Evolutionary conservation across 2,888 invertebrate genomes (phyloP), one percentile per base, ranked within the genome.

Genomic region (Arctia plantaginis): DNA sequence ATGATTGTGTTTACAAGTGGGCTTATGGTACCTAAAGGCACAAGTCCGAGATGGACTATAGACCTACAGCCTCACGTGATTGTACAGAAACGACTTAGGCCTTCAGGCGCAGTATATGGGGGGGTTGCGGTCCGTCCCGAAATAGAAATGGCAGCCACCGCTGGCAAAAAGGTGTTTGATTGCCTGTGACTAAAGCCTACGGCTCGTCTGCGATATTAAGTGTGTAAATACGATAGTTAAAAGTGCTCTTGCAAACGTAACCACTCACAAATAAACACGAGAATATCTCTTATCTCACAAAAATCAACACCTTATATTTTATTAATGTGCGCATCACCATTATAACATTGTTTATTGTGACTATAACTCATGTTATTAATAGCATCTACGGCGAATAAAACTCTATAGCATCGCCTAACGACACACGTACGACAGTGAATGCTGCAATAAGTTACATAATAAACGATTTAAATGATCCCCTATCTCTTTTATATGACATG

Each of bases 391-490:
- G 30, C 67, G 33, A 66, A 72, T 71, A 73, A 71, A 77, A 75
- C 75, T 75, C 51, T 76, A 78, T 77, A 75, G 18, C 67, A 67
- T 66, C 64, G 67, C 66, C 67, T 72, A 77, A 72, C 71, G 65
- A 76, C 72, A 74, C 69, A 66, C 47, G 51, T 59, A 69, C 47
- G 39, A 39, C 69, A 55, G 62, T 73, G 71, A 72, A 23, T 71
- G 74, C 62, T 71, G 77, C 51, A 75, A 74, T 62, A 65, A 70
- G 66, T 81, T 82, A 81, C 74, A 77, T 82, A 84, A 83, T 62
- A 73, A 44, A 66, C 66, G 27, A 74, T 75, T 78, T 70, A 77
- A 76, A 80, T 74, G 74, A 80, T 79, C 8, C 51, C 72, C 75
- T 77, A 83, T 83, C 82, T 71, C 23, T 69, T 74, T 80, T 82